These are phyloP conservation scores for Rotaria sp. DNA, from an alignment of 2,888 invertebrate genomes.

Conservation along the genomic window DNA sequence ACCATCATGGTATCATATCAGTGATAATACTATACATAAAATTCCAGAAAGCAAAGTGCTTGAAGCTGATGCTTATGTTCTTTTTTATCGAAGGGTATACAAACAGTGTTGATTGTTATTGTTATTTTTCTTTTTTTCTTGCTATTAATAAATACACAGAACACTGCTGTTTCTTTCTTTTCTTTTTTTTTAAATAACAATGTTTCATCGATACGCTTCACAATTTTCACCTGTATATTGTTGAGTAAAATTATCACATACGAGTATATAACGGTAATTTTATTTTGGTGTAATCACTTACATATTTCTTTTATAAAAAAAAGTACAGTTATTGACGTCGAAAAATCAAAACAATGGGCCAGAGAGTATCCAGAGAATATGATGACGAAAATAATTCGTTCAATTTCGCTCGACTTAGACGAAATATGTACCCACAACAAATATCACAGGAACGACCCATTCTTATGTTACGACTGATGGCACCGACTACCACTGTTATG, in stretches of 20 bases:
- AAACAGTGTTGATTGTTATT: not conserved
- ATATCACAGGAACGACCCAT: not conserved
- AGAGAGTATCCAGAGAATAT: not conserved
- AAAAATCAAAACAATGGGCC: not conserved
- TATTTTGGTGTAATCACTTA: not conserved
- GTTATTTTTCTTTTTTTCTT: not conserved
- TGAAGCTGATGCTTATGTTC: not conserved
- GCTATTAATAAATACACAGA: not conserved
- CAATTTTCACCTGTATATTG: not conserved
- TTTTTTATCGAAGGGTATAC: constrained; percentile 1
- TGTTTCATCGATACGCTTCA: not conserved
- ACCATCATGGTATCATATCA: not conserved
- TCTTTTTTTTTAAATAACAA: not conserved
- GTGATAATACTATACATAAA: constrained; percentile 22
- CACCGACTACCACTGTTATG: not conserved
- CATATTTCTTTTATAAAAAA: not conserved
- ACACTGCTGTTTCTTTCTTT: not conserved
- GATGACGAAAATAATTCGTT: not conserved
- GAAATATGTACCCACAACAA: not conserved
- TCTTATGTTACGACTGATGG: not conserved
- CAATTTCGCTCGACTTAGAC: not conserved
- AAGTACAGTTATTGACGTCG: not conserved
- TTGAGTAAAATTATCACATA: not conserved
- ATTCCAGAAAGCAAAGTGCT: constrained; percentile 21
- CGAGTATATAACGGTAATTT: not conserved